phyloP scores from a whole-genome alignment of 2,888 invertebrate species.

The Philereme transversata region DNA sequence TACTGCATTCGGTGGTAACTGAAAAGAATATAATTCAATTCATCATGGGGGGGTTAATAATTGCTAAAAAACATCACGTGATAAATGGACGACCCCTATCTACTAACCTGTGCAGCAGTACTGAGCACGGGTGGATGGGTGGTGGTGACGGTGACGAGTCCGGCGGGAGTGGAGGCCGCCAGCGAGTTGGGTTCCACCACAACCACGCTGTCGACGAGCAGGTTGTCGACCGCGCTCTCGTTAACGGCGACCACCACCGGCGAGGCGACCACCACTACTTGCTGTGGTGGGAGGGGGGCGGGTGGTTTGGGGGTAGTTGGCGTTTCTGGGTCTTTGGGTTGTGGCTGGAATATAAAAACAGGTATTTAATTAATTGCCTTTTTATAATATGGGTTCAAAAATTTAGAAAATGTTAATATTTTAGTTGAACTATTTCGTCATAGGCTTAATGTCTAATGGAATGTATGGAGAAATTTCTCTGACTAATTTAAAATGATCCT shows the following conservation, averaged over 20 bases:
- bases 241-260: slow-evolving; percentile 48
- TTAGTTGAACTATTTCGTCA: too few relatives aligned
- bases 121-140: slow-evolving; percentile 92
- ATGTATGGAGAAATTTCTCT: too few relatives aligned
- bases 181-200: slow-evolving; percentile 86
- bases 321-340: slow-evolving; percentile 44
- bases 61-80: too few relatives aligned
- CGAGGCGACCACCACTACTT: slow-evolving; percentile 38
- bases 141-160: slow-evolving; percentile 92
- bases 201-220: slow-evolving; percentile 43
- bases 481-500: too few relatives aligned
- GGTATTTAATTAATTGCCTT: too few relatives aligned
- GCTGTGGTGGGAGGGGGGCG: slow-evolving; percentile 35
- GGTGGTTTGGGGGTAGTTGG: slow-evolving; percentile 24
- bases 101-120: slow-evolving; percentile 79
- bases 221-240: slow-evolving; percentile 40
- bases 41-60: too few relatives aligned
- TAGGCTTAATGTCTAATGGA: too few relatives aligned
- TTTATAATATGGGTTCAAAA: too few relatives aligned
- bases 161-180: slow-evolving; percentile 88
- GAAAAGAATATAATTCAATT: slow-evolving; percentile 14
- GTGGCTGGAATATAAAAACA: slow-evolving; percentile 39
- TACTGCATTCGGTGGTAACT: slow-evolving; percentile 77
- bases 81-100: too few relatives aligned
- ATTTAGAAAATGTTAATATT: too few relatives aligned